These are phyloP conservation scores for Limonius californicus DNA, from an alignment of 1,140 invertebrate species.

Conservation along the genomic window DNA sequence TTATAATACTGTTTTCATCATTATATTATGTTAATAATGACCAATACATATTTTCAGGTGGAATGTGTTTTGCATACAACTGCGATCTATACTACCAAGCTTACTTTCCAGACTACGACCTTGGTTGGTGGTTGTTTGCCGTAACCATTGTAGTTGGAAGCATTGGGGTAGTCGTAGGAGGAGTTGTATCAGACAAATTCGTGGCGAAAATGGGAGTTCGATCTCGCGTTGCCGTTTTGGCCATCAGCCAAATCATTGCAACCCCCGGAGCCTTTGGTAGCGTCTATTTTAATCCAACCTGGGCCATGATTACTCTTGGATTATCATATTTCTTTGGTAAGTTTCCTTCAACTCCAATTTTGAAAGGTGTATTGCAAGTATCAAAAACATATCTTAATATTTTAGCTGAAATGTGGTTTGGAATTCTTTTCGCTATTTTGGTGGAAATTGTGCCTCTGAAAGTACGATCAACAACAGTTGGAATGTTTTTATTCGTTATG, in stretches of 20 bases:
- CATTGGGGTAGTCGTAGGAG: conserved; percentile 83
- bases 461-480: conserved; percentile 77
- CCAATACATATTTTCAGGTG: too few species aligned
- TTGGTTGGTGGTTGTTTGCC: conserved; percentile 81
- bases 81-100: conserved; percentile 83
- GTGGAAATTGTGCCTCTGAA: conserved; percentile 81
- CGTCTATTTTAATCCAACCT: conserved; percentile 75
- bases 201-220: conserved; percentile 83
- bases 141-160: conserved; percentile 84
- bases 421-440: conserved; percentile 83
- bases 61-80: conserved; percentile 87
- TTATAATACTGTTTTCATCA: too few species aligned
- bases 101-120: conserved; percentile 82
- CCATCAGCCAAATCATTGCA: conserved; percentile 78
- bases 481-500: conserved; percentile 85
- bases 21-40: too few species aligned
- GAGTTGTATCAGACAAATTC: conserved; percentile 83
- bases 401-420: conserved; percentile 89
- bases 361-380: too few species aligned
- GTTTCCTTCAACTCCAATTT: too few species aligned
- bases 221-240: conserved; percentile 78
- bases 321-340: conserved; percentile 83
- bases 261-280: conserved; percentile 87
- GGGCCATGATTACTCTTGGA: conserved; percentile 81
- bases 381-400: background rate